phyloP scores from a whole-genome alignment of 2,113 vertebrate species.

The Gambusia holbrooki region DNA sequence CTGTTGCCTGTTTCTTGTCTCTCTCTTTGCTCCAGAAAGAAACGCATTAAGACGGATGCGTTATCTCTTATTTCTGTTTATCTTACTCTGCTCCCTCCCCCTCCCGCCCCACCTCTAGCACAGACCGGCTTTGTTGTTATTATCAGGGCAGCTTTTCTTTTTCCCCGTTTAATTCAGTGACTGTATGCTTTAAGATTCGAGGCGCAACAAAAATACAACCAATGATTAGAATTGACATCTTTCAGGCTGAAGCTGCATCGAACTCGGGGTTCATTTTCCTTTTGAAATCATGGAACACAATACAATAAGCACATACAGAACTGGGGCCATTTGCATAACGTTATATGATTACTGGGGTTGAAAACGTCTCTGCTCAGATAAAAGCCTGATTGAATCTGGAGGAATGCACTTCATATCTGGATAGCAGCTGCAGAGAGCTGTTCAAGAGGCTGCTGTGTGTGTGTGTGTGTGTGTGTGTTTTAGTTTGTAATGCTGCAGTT shows the following conservation, averaged over 20 bases:
- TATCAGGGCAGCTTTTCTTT: neutral
- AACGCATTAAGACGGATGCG: slow-evolving; percentile 50
- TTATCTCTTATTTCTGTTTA: slow-evolving; percentile 42
- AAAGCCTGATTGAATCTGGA: slow-evolving; percentile 45
- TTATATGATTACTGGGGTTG: slow-evolving; percentile 19
- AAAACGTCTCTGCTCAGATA: slow-evolving; percentile 31
- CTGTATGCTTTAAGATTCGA: slow-evolving; percentile 2
- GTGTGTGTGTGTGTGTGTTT: no score
- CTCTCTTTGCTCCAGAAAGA: slow-evolving; percentile 33
- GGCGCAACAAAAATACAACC: neutral
- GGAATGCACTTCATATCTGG: slow-evolving; percentile 66
- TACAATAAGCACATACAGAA: neutral
- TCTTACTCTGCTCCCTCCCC: slow-evolving; percentile 14
- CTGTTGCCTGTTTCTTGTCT: slow-evolving; percentile 53
- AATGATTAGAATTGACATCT: slow-evolving; percentile 1
- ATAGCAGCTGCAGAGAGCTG: slow-evolving; percentile 57
- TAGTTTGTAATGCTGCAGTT: slow-evolving; percentile 35
- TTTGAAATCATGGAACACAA: slow-evolving; percentile 15
- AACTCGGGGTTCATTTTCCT: slow-evolving; percentile 8
- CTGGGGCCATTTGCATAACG: slow-evolving; percentile 1
- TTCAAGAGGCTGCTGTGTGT: slow-evolving; percentile 10
- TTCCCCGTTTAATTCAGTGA: neutral
- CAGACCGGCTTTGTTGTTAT: slow-evolving; percentile 3
- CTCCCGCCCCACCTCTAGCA: neutral
- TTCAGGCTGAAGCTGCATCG: neutral